Evolutionary conservation across 2,888 invertebrate species (phyloP).

Genomic region (Hypolimnas misippus): DNA sequence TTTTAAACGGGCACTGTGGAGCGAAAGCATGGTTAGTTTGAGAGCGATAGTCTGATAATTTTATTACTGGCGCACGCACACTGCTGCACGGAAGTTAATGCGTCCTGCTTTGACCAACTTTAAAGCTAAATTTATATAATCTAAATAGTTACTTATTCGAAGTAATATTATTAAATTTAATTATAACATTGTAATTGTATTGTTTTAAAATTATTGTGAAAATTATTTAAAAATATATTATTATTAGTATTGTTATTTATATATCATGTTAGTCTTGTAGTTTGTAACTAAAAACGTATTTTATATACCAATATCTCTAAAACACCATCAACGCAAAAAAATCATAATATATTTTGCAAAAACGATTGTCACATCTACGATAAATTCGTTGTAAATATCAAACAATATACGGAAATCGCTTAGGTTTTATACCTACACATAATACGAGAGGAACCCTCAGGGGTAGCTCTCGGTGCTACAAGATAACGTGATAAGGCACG

Average conservation of each 20-base stretch:
- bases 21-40: conserved; percentile 19
- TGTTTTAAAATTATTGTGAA: no score
- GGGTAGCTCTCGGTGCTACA: conserved; percentile 11
- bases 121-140: not conserved
- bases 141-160: not conserved
- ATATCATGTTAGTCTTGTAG: no score
- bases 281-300: no score
- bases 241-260: no score
- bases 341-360: no score
- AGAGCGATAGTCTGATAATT: conserved; percentile 28
- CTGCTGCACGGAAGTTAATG: not conserved
- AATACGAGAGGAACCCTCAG: conserved; percentile 4
- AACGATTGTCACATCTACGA: not conserved
- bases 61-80: conserved; percentile 20
- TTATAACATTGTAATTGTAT: no score
- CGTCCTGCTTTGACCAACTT: conserved; percentile 1
- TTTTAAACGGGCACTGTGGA: conserved; percentile 25
- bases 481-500: conserved; percentile 36
- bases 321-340: no score
- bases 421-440: not conserved
- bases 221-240: no score
- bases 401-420: not conserved
- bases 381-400: not conserved
- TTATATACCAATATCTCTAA: no score
- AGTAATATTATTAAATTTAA: no score